Conservation (phyloP, 2,888 invertebrate species). For the Meloe dianella region DNA sequence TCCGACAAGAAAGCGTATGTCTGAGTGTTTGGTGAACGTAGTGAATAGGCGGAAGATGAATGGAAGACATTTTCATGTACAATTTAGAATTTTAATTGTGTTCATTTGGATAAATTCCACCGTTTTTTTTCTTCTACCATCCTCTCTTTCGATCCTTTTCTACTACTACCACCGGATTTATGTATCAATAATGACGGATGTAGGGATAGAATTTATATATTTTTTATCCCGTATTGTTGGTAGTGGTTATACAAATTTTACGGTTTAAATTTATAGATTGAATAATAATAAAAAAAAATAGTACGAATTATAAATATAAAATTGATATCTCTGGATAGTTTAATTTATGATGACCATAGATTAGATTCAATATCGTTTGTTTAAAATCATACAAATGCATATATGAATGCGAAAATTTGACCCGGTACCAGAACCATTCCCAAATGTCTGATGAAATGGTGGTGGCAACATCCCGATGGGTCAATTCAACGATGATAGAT, state of each 20-base stretch:
- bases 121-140: not conserved
- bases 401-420: too few relatives aligned
- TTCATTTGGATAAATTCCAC: not conserved
- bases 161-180: not conserved
- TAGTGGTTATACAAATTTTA: not conserved
- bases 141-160: not conserved
- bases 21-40: too few relatives aligned
- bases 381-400: not conserved
- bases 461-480: too few relatives aligned
- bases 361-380: not conserved
- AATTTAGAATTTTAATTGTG: too few relatives aligned
- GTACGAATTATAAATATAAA: not conserved
- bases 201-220: not conserved
- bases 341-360: not conserved
- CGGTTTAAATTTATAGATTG: not conserved
- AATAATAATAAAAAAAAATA: not conserved
- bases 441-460: too few relatives aligned
- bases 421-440: too few relatives aligned
- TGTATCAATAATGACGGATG: conserved; percentile 5
- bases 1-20: too few relatives aligned
- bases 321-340: not conserved
- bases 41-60: too few relatives aligned
- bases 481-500: too few relatives aligned
- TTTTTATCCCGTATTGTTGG: not conserved
- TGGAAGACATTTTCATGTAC: too few relatives aligned